Percentiles rank a stretch among this genome's conserved stretches.
These are phyloP conservation scores for Fragum sueziense DNA, from an alignment of 2,888 invertebrate genomes.

Conservation along the genomic window DNA sequence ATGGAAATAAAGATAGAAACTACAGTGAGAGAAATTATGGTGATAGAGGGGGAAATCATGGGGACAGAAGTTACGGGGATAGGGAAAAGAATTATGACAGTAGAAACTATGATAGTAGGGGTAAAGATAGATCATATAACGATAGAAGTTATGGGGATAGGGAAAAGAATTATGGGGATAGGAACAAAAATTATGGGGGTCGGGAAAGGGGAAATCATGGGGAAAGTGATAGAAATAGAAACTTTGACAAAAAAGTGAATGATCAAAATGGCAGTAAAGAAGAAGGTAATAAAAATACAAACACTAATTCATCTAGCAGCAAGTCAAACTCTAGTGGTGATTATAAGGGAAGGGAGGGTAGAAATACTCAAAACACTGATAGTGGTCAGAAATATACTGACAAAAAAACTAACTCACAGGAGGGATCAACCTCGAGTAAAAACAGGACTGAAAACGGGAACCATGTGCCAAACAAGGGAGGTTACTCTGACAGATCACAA, in stretches of 20 bases:
- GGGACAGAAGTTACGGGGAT: slow-evolving; percentile 25
- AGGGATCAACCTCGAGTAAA: slow-evolving; percentile 8
- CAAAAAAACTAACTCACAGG: slow-evolving; percentile 6
- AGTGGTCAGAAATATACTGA: slow-evolving; percentile 12
- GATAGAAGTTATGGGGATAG: slow-evolving; percentile 26
- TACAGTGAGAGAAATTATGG: slow-evolving; percentile 19
- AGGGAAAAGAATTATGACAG: slow-evolving; percentile 22
- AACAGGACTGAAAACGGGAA: slow-evolving; percentile 20
- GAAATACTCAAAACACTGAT: slow-evolving; percentile 9
- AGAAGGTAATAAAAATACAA: slow-evolving; percentile 15
- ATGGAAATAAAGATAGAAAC: slow-evolving; percentile 1
- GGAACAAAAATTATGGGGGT: slow-evolving; percentile 19
- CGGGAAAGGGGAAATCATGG: slow-evolving; percentile 23
- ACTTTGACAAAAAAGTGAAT: slow-evolving; percentile 9
- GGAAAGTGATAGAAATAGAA: slow-evolving; percentile 20
- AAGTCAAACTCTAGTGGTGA: slow-evolving; percentile 29
- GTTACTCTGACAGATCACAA: slow-evolving; percentile 13
- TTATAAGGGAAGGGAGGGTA: slow-evolving; percentile 15
- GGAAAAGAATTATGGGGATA: slow-evolving; percentile 26
- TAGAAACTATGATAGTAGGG: neutral
- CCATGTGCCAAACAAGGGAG: slow-evolving; percentile 23
- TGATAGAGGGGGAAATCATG: slow-evolving; percentile 19
- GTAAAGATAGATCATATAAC: neutral
- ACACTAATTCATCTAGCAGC: slow-evolving; percentile 10
- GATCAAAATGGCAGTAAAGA: slow-evolving; percentile 17